These are phyloP conservation scores for Ellobius talpinus DNA, from an alignment of 2,113 vertebrate genomes.

Conservation along the genomic window DNA sequence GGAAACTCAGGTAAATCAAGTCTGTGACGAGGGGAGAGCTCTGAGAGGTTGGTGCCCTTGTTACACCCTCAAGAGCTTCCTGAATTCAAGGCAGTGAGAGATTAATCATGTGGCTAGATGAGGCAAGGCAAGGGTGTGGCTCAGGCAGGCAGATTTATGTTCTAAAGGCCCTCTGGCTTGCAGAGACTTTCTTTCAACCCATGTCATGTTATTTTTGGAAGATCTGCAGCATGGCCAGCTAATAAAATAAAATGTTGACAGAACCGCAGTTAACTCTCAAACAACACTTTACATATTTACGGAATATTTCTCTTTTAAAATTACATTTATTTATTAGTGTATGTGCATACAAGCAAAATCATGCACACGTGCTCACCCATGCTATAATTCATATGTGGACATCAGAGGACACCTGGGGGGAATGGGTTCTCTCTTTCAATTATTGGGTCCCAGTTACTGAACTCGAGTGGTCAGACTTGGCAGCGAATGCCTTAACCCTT, in stretches of 20 bases:
- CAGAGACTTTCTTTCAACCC: not conserved
- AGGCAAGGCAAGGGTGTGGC: not conserved
- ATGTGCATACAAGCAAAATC: not conserved
- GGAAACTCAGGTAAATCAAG: not conserved
- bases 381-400: not conserved
- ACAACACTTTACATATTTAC: not conserved
- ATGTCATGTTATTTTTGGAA: not conserved
- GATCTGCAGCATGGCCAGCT: not conserved
- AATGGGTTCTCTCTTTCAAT: not conserved
- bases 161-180: not conserved
- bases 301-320: not conserved
- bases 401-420: not conserved
- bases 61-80: not conserved
- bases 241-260: not conserved
- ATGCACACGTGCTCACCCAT: not conserved
- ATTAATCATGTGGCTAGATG: rapidly evolving
- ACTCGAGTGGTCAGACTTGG: not conserved
- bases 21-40: not conserved
- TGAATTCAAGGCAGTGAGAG: not conserved
- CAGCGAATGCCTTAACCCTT: not conserved
- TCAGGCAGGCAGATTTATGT: not conserved
- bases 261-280: not conserved
- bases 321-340: not conserved
- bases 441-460: not conserved
- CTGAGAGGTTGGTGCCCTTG: not conserved